These are phyloP conservation scores for Callyntrura guangdongensis DNA, from an alignment of 2,888 invertebrate genomes.

Conservation along the genomic window DNA sequence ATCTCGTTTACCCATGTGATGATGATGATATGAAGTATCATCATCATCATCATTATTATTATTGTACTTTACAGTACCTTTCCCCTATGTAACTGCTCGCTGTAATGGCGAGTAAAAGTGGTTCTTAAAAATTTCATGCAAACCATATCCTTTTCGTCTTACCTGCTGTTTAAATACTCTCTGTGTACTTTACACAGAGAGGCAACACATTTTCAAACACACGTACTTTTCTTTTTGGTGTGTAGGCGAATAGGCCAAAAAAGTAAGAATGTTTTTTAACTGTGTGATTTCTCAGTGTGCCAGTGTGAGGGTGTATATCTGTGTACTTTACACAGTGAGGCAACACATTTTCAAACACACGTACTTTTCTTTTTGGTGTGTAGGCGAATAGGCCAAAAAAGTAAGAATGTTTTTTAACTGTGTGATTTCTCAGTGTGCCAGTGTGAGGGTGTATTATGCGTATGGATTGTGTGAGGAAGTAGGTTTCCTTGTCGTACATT, in stretches of 20 bases:
- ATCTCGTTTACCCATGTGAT: no score
- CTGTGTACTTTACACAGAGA: no score
- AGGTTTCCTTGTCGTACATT: slow-evolving; percentile 76
- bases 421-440: no score
- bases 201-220: neutral
- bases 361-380: neutral
- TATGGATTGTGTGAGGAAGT: slow-evolving; percentile 56
- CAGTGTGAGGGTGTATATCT: neutral
- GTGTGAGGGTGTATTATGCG: neutral
- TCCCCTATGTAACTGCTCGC: no score
- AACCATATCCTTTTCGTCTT: neutral
- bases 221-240: neutral
- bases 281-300: no score
- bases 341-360: neutral
- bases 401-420: no score
- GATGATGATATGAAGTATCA: no score
- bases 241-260: neutral
- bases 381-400: neutral
- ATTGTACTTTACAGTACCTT: no score
- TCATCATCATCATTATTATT: no score
- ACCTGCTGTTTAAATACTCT: no score
- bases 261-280: neutral
- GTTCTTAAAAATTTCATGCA: neutral
- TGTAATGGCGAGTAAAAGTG: neutral
- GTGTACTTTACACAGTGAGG: no score